Evolutionary conservation across 2,888 invertebrate species (phyloP).

Genomic region (Frankliniella intonsa): DNA sequence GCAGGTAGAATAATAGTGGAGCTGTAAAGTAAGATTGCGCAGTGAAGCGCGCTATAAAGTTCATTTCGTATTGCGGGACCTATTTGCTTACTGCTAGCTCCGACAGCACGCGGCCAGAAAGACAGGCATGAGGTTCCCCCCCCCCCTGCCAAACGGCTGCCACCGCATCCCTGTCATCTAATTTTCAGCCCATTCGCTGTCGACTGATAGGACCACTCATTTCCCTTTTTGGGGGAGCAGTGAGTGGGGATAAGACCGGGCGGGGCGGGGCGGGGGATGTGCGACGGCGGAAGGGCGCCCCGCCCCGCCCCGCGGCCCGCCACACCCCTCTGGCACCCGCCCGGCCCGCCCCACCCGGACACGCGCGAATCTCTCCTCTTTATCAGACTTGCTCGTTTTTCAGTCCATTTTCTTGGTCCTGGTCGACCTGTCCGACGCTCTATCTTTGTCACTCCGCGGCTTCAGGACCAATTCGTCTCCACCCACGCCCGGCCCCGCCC

Average conservation of each 20-base stretch:
- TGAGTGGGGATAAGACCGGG: background rate
- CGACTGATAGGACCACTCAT: background rate
- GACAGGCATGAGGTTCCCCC: too few relatives aligned
- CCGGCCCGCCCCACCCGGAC: background rate
- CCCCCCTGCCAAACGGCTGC: too few relatives aligned
- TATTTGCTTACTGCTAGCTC: too few relatives aligned
- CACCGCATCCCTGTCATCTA: background rate
- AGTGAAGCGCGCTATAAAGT: too few relatives aligned
- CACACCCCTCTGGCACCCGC: background rate
- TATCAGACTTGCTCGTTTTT: conserved; percentile 16
- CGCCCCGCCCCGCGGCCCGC: background rate
- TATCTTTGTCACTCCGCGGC: conserved; percentile 15
- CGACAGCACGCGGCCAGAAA: too few relatives aligned
- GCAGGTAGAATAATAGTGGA: too few relatives aligned
- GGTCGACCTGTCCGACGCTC: conserved; percentile 13
- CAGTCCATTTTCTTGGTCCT: conserved; percentile 26
- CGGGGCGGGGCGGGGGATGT: background rate
- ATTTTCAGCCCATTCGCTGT: background rate
- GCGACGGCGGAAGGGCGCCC: background rate
- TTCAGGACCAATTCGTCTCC: conserved; percentile 14
- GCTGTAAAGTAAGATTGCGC: too few relatives aligned
- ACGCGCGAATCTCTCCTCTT: background rate
- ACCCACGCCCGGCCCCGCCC: background rate
- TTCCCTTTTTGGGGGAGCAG: background rate
- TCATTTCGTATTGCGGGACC: too few relatives aligned